Evolutionary conservation across 2,888 invertebrate genomes (phyloP).

Genomic region (Itoplectis maculator): DNA sequence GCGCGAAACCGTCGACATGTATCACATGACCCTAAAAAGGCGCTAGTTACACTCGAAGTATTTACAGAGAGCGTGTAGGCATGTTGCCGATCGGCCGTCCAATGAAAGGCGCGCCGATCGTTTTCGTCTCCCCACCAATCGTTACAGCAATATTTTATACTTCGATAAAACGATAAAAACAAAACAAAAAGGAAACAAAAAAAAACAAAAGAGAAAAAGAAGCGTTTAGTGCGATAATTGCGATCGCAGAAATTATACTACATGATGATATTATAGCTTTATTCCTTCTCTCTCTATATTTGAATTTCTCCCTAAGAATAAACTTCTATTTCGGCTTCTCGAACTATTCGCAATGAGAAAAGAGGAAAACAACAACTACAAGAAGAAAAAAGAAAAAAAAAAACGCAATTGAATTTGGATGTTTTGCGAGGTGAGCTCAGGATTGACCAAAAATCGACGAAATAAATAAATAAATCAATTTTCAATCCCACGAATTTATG

Average conservation of each 20-base stretch:
- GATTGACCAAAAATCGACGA: constrained; percentile 63
- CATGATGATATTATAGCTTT: constrained; percentile 47
- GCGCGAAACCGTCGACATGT: background rate
- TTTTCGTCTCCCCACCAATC: constrained; percentile 50
- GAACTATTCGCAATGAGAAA: constrained; percentile 44
- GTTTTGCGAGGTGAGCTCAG: constrained; percentile 54
- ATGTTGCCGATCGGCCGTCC: constrained; percentile 42
- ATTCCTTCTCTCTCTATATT: constrained; percentile 63
- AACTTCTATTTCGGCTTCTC: constrained; percentile 61
- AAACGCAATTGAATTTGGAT: constrained; percentile 30
- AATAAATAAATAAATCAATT: constrained; percentile 63
- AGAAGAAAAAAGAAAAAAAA: background rate
- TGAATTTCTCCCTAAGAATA: constrained; percentile 62
- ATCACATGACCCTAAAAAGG: constrained; percentile 39
- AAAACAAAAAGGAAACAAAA: constrained; percentile 2
- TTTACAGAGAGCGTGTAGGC: constrained; percentile 43
- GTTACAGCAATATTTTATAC: constrained; percentile 68
- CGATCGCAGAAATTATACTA: constrained; percentile 50
- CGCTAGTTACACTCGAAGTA: constrained; percentile 41
- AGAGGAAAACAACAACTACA: background rate
- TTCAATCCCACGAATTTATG: constrained; percentile 57
- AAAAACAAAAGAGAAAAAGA: background rate
- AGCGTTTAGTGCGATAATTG: constrained; percentile 50
- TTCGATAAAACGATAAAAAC: constrained; percentile 52
- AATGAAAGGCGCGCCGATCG: constrained; percentile 37